Evolutionary conservation across 2,888 invertebrate species (phyloP).

Genomic region (Sabatieria punctata): DNA sequence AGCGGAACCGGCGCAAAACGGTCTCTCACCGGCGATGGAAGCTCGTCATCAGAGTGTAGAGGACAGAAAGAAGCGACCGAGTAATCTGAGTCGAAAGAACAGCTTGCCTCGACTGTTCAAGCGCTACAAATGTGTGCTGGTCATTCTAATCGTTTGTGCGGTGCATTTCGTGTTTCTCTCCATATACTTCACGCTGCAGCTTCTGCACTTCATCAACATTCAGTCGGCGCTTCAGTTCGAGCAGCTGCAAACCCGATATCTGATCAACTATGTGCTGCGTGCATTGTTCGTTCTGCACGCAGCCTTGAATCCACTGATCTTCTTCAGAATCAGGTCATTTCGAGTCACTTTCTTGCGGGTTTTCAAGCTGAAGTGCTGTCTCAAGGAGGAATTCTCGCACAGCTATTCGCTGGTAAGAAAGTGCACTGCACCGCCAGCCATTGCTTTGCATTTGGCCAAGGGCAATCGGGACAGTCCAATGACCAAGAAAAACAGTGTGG

Average conservation of each 20-base stretch:
- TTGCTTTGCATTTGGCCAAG: no score
- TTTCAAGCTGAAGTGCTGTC: not conserved
- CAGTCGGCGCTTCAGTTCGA: not conserved
- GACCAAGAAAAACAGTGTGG: no score
- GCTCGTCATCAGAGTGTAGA: no score
- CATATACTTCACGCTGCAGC: slow-evolving; percentile 7
- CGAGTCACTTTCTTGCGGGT: slow-evolving; percentile 24
- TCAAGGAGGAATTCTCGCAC: no score
- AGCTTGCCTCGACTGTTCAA: no score
- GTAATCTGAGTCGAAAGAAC: no score
- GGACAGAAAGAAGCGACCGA: no score
- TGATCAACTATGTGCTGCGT: slow-evolving; percentile 5
- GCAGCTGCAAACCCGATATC: slow-evolving; percentile 1
- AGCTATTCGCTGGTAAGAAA: no score
- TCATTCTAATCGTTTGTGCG: slow-evolving; percentile 9
- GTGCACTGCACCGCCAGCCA: no score
- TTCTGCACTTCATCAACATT: slow-evolving; percentile 8
- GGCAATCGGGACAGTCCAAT: no score
- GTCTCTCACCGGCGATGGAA: no score
- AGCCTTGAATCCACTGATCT: slow-evolving; percentile 10
- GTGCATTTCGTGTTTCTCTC: slow-evolving; percentile 6
- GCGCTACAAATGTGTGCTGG: slow-evolving; percentile 10
- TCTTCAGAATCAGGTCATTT: slow-evolving; percentile 9
- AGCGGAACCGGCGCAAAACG: no score
- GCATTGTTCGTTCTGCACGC: slow-evolving; percentile 10